Percentiles rank a stretch among this genome's conserved stretches.
phyloP scores from a whole-genome alignment of 1,140 invertebrate genomes.

The Harlomillsia oculata region DNA sequence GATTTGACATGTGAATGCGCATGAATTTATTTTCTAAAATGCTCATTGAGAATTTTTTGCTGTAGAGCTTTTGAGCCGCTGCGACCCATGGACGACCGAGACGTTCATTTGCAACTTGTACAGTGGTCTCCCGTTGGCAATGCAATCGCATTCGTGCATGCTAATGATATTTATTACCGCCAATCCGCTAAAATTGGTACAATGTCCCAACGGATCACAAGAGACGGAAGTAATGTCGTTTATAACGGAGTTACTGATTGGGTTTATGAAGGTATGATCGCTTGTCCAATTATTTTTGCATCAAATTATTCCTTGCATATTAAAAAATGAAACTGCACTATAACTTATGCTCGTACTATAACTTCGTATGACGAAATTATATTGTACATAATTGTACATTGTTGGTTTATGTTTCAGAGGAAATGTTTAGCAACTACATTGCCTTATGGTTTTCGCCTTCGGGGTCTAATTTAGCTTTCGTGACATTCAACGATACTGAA shows the following conservation, averaged over 20 bases:
- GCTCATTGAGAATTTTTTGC: neutral
- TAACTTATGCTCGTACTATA: no score
- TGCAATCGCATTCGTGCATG: constrained; percentile 60
- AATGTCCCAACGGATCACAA: constrained; percentile 49
- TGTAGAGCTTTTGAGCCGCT: neutral
- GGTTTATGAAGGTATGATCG: constrained; percentile 72
- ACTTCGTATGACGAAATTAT: no score
- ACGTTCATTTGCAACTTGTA: constrained; percentile 52
- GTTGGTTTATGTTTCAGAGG: constrained; percentile 55
- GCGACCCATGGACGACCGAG: constrained; percentile 15
- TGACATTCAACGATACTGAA: constrained; percentile 67
- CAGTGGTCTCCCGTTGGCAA: constrained; percentile 62
- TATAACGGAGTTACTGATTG: constrained; percentile 74
- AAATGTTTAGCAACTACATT: constrained; percentile 71
- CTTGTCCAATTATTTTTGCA: no score
- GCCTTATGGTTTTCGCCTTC: constrained; percentile 82
- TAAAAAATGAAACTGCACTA: no score
- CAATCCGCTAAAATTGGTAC: constrained; percentile 42
- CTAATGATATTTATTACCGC: constrained; percentile 72
- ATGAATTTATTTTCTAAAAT: neutral
- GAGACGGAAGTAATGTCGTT: constrained; percentile 49
- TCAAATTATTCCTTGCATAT: no score
- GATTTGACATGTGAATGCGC: neutral
- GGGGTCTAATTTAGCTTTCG: constrained; percentile 67
- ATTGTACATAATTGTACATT: neutral